phyloP scores from a whole-genome alignment of 2,888 invertebrate genomes.

The Eupithecia dodoneata region DNA sequence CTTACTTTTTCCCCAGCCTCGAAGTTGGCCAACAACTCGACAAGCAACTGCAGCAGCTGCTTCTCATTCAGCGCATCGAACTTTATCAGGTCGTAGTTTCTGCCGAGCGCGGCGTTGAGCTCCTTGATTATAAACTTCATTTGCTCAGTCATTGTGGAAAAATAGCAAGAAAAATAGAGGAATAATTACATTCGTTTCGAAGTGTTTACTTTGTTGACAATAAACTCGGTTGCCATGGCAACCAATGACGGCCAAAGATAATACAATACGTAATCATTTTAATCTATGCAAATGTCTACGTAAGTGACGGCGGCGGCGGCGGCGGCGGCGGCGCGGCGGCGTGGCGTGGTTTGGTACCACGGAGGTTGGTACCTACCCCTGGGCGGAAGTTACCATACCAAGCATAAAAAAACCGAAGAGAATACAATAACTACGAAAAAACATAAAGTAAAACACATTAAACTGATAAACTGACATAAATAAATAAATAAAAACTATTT shows the following conservation, averaged over 20 bases:
- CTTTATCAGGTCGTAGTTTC: slow-evolving; percentile 91
- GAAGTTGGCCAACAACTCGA: slow-evolving; percentile 89
- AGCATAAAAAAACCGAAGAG: no score
- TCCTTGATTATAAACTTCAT: slow-evolving; percentile 89
- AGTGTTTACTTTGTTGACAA: slow-evolving; percentile 22
- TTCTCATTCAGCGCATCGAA: slow-evolving; percentile 92
- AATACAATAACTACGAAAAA: no score
- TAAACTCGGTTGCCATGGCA: neutral
- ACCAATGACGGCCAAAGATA: neutral
- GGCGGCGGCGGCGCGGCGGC: no score
- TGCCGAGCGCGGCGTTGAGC: slow-evolving; percentile 88
- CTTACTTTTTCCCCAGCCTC: slow-evolving; percentile 86
- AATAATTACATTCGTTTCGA: neutral
- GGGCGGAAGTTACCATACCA: no score
- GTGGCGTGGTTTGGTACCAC: no score
- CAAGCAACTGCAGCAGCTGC: slow-evolving; percentile 90
- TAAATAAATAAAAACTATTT: no score
- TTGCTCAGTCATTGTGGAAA: slow-evolving; percentile 84
- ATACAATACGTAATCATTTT: neutral
- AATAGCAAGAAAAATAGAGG: neutral
- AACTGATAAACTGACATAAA: no score
- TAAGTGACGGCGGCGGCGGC: no score
- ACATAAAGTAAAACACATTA: no score
- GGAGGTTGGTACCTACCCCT: no score
- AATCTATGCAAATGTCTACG: no score